Base-by-base conservation (phyloP, 53 echinoderm and acorn worm genomes). In the Astropecten irregularis region DNA sequence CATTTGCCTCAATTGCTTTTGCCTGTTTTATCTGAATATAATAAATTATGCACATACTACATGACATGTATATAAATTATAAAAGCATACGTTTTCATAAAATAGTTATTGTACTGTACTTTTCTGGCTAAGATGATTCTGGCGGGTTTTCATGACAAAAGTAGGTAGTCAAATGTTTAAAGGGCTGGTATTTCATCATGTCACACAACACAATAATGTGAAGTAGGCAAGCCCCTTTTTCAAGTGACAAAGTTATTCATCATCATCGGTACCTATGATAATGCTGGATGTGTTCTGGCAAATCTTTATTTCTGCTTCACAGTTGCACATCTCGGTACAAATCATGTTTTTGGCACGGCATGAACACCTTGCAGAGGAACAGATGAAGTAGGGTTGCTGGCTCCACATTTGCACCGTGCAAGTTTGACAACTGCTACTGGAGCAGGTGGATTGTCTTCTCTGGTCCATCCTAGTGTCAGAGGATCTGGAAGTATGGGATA, bases 401-500 rank as follows among this genome's bases (percentile, higher is more conserved):
- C 56, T 11, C 56, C 4, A 51, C 56, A 56, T 56, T 56, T 56
- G 26, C 56, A 56, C 27, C 56, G 56, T 28, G 27, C 56, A 23
- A 85, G 47, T 23, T 57, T 49, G 15, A 73, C 64, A 20, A 85
- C 73, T 29, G 60, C 44, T 15, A 59, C 58, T 21, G 63, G 73
- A 3, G 61, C 64, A 14, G 64, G 44, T 26, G 61, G 72, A 22
- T 58, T 38, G 19, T 83, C 70, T 36, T 69, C 57, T 42, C 68
- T 68, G n/a, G 3, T 52, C 57, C 70, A 70, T 1, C 84, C 69
- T 16, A 83, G 28, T 36, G 37, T 68, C 13, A 38, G 49, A 31
- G 84, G 84, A 52, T 83, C 84, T 15, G 40, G 69, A 31, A 55
- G 15, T 13, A 27, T 83, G 8, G 84, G 70, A 51, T 68, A 35